Evolutionary conservation across 2,888 invertebrate species (phyloP).

Genomic region (Amiota minor): DNA sequence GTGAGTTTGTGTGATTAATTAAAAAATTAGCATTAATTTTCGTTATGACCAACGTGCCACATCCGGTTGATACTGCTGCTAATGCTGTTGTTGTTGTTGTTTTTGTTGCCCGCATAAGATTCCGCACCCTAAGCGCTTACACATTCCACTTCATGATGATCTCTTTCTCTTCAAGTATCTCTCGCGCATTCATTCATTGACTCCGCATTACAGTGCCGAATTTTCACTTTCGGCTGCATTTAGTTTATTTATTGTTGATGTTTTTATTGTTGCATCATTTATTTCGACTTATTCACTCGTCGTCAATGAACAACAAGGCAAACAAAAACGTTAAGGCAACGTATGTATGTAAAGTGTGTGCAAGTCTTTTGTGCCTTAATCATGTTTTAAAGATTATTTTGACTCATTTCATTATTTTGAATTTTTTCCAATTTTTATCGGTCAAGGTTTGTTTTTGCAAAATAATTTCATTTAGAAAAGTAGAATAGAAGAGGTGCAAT

Average conservation of each 20-base stretch:
- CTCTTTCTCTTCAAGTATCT: neutral
- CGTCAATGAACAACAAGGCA: neutral
- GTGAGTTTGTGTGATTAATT: conserved; percentile 42
- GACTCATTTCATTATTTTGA: conserved; percentile 29
- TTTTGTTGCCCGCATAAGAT: conserved; percentile 13
- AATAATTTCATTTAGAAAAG: neutral
- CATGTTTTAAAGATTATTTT: conserved; percentile 25
- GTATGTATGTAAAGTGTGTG: conserved; percentile 26
- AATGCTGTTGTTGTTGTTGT: neutral
- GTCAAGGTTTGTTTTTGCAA: conserved; percentile 49
- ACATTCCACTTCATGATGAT: neutral
- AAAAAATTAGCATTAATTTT: conserved; percentile 55
- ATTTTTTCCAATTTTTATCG: conserved; percentile 39
- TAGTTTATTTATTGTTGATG: conserved; percentile 32
- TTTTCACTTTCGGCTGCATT: conserved; percentile 48
- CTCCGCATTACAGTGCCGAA: conserved; percentile 44
- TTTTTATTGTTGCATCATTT: conserved; percentile 59
- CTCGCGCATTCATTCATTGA: neutral
- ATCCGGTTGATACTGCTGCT: conserved; percentile 49
- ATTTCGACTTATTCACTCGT: conserved; percentile 49
- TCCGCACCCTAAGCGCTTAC: conserved; percentile 4
- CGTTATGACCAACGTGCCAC: conserved; percentile 25
- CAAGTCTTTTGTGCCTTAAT: neutral
- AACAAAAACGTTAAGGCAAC: neutral
- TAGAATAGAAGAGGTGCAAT: no score